phyloP scores from a whole-genome alignment of 2,888 invertebrate genomes.

The Nephrotoma guestfalica region DNA sequence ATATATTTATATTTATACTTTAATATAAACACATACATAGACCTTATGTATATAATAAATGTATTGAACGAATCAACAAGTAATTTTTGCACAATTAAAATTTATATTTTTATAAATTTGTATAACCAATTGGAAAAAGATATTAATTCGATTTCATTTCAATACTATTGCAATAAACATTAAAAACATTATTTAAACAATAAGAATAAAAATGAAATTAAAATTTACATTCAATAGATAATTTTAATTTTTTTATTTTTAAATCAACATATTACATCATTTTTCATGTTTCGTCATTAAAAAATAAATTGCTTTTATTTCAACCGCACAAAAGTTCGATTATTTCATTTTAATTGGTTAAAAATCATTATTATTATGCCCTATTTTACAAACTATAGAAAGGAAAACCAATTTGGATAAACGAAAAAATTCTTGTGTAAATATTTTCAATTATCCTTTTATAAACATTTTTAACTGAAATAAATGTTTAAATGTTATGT shows the following conservation, averaged over 20 bases:
- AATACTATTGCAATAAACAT: background rate
- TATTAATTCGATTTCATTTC: background rate
- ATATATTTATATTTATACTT: background rate
- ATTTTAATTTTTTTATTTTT: background rate
- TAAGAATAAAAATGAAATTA: background rate
- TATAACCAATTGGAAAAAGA: background rate
- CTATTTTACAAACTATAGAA: background rate
- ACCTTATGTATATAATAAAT: too few species aligned
- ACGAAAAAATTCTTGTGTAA: too few species aligned
- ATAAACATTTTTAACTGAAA: too few species aligned
- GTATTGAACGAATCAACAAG: background rate
- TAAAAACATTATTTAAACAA: background rate
- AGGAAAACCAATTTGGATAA: too few species aligned
- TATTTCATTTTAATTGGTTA: background rate
- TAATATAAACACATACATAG: too few species aligned
- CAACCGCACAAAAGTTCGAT: background rate
- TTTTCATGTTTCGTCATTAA: background rate
- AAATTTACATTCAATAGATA: background rate
- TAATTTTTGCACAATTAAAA: background rate
- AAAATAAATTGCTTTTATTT: background rate
- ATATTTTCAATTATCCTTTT: too few species aligned
- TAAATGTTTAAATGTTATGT: too few species aligned
- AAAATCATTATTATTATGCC: background rate
- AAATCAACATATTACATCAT: background rate
- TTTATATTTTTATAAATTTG: background rate